phyloP scores from a whole-genome alignment of 2,888 invertebrate genomes.

The Asteroscopus sphinx region DNA sequence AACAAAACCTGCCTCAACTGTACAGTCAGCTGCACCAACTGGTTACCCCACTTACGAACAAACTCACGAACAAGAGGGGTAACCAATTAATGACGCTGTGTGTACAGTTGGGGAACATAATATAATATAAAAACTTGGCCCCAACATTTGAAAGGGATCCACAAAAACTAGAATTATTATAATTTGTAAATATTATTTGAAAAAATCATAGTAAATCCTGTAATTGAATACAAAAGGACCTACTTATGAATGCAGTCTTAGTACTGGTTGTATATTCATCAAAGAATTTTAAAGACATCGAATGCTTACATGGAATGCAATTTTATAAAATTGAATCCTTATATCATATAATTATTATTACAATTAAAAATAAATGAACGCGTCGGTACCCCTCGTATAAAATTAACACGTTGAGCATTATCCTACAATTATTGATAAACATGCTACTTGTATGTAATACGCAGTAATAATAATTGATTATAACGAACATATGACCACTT shows the following conservation, averaged over 20 bases:
- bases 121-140: conserved; percentile 86
- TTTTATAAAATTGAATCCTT: conserved; percentile 76
- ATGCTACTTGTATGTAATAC: conserved; percentile 82
- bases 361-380: conserved; percentile 61
- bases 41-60: too few species aligned
- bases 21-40: too few species aligned
- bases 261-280: conserved; percentile 80
- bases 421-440: conserved; percentile 84
- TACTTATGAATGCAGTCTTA: conserved; percentile 85
- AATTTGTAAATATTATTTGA: conserved; percentile 78
- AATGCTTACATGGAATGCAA: conserved; percentile 80
- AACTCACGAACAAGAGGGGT: too few species aligned
- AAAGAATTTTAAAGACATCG: conserved; percentile 75
- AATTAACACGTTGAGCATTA: conserved; percentile 87
- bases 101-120: conserved; percentile 59
- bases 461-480: conserved; percentile 82
- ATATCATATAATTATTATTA: conserved; percentile 43
- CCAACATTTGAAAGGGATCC: conserved; percentile 85
- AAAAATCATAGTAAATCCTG: conserved; percentile 77
- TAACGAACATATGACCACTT: conserved; percentile 79
- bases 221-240: conserved; percentile 73
- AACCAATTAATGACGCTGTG: too few species aligned
- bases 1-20: conserved; percentile 60
- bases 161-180: conserved; percentile 79
- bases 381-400: conserved; percentile 80